Base-by-base conservation (phyloP, 2,797 vertebrate species). In the Heteromormyrus szaboi region DNA sequence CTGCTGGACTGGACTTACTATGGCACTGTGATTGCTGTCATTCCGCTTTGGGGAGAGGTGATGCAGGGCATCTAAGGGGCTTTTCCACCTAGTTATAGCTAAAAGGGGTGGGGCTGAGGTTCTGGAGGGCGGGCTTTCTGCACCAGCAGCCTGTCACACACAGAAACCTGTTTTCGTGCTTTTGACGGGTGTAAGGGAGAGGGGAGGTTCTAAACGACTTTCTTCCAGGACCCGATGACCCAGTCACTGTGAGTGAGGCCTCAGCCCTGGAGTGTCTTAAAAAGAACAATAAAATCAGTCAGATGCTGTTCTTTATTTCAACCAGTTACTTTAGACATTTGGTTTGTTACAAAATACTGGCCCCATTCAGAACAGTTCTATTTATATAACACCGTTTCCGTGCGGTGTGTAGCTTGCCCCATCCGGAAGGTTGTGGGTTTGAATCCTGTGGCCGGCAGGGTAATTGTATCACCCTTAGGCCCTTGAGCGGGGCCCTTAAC, bases 291-390 rank as follows among this genome's bases (percentile, higher is more conserved):
- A 44, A 44, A 44, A 37, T 19, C 19, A 79, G 37, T 17, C 37
- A 44, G 33, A 44, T 8, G 19, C 1, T 46, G 41, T 12, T 81
- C 41, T 81, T 46, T 46, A 46, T 81, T 81, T 81, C 76, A 81
- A 0, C 2, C 76, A n/a, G 76, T 81, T 46, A 81, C 76, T 81
- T 46, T 81, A 81, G 76, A 81, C 17, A 22, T 81, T 81, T 81
- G 76, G 76, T 81, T 81, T 81, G 76, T 81, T 46, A 81, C 41
- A 72, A 72, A 72, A 72, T 72, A 72, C 68, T 37, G 68, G 68
- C 29, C 22, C 33, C 33, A 37, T 72, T 72, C 68, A 17, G 68
- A 72, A 41, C 29, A 37, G 33, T 37, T 72, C 68, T 72, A 72
- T 72, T 72, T 72, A 72, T 72, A 72, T 19, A 41, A 37, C 29